A percentile compares a stretch with the other conserved stretches of the same genome.
Conservation (phyloP, 2,888 invertebrate species). For the Neuroscelio doddi region DNA sequence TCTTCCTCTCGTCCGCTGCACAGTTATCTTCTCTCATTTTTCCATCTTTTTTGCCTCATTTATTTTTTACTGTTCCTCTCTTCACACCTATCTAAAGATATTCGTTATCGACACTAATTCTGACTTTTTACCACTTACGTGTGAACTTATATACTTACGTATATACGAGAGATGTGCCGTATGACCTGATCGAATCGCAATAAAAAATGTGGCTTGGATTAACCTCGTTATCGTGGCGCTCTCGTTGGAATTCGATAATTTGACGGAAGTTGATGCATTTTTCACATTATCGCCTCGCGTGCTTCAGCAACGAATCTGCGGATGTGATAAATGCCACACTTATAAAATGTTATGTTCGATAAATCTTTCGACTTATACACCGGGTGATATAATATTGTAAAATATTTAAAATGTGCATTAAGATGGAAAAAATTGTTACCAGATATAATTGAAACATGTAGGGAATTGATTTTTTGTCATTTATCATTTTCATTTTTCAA, state of each 20-base stretch:
- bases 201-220: constrained; percentile 34
- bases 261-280: constrained; percentile 31
- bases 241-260: constrained; percentile 29
- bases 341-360: constrained; percentile 33
- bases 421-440: too few relatives aligned
- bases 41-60: constrained; percentile 18
- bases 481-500: too few relatives aligned
- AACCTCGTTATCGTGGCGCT: constrained; percentile 19
- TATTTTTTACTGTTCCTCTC: constrained; percentile 4
- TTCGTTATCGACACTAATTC: constrained; percentile 59
- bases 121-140: constrained; percentile 33
- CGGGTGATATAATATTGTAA: too few relatives aligned
- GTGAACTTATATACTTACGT: constrained; percentile 28
- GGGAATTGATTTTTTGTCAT: too few relatives aligned
- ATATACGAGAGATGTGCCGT: constrained; percentile 36
- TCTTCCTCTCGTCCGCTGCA: constrained; percentile 44
- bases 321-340: constrained; percentile 21
- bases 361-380: constrained; percentile 23
- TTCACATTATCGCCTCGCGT: constrained; percentile 27
- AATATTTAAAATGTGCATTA: too few relatives aligned
- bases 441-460: too few relatives aligned
- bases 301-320: constrained; percentile 18
- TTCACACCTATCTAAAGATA: constrained; percentile 46
- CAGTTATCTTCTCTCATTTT: constrained; percentile 49
- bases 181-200: constrained; percentile 12